Evolutionary conservation across 2,888 invertebrate species (phyloP).

Genomic region (Ophraella communa): DNA sequence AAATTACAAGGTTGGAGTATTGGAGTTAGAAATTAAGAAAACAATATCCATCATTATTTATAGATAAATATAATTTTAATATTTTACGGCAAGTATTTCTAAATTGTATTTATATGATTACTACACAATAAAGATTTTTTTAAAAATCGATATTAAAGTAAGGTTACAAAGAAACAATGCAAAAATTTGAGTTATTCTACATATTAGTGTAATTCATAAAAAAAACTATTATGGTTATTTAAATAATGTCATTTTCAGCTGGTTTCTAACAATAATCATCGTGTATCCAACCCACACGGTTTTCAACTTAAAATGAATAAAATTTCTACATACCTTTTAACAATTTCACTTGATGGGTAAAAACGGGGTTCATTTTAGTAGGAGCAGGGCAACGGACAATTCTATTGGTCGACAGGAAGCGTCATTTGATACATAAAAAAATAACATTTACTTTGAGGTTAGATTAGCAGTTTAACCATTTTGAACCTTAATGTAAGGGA

Average conservation of each 20-base stretch:
- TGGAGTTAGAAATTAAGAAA: background rate
- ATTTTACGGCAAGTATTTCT: constrained; percentile 6
- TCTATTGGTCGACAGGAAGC: constrained; percentile 58
- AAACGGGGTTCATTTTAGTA: constrained; percentile 59
- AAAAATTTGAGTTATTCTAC: constrained; percentile 44
- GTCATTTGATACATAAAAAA: constrained; percentile 62
- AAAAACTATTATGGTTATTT: constrained; percentile 41
- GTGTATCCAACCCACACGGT: constrained; percentile 54
- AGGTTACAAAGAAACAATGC: constrained; percentile 56
- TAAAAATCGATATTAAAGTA: constrained; percentile 59
- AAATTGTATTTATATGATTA: background rate
- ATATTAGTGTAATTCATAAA: constrained; percentile 36
- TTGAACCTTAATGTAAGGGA: constrained; percentile 47
- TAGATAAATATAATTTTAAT: background rate
- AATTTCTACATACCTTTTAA: constrained; percentile 61
- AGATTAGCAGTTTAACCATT: constrained; percentile 45
- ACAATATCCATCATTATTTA: background rate
- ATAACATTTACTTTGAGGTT: constrained; percentile 58
- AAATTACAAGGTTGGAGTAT: background rate
- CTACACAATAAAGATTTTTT: background rate
- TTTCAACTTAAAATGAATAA: constrained; percentile 61
- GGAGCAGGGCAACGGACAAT: constrained; percentile 57
- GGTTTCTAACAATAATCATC: constrained; percentile 46
- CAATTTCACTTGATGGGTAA: constrained; percentile 60
- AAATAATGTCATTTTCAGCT: constrained; percentile 48